Base-by-base conservation (phyloP, 2,888 invertebrate species). In the Lasioglossum marginatum region DNA sequence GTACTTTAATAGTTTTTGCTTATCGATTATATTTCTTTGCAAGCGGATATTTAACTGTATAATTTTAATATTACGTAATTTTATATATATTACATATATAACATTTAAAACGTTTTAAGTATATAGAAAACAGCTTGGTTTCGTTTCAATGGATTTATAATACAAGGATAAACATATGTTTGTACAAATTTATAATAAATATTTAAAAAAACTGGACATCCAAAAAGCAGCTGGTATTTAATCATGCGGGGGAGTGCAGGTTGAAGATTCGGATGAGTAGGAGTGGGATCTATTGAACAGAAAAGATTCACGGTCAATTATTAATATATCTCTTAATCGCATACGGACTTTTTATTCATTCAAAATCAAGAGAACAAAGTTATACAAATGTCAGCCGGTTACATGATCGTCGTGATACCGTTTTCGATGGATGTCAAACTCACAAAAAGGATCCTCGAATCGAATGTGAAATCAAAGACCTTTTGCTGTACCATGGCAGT, bases 291-390 rank as follows among this genome's bases (percentile, higher is more conserved):
- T 82, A 70, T 76, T n/a, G 60, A 85, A 82, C 79, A 76, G 72
- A 80, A 85, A 82, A 83, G 43, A 76, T 23, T 40, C 14, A 77
- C 43, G 60, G 37, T 86, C 74, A 73, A 68, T 68, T 68, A 68
- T 66, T 43, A 66, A 81, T 85, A n/a, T 57, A 72, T 82, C 48
- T 68, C 37, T 84, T 88, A 79, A 88, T 89, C 63, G 79, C 89
- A 87, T 92, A 90, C 91, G 87, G 89, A 92, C 83, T 91, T 92
- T 93, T 93, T 93, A 92, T 93, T 93, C 89, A 93, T 88, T 90
- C 85, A 88, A 92, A 91, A 91, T 87, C 78, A 90, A 92, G 84
- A 87, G 92, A 93, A 92, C 74, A 81, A 91, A 92, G 87, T 91
- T 93, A 43, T 43, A 93, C 93, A 92, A 90, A 57, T 82, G 68